A percentile compares a stretch with the other conserved stretches of the same genome.
Conservation (phyloP, 2,797 vertebrate genomes). For the Oryzias sinensis region DNA sequence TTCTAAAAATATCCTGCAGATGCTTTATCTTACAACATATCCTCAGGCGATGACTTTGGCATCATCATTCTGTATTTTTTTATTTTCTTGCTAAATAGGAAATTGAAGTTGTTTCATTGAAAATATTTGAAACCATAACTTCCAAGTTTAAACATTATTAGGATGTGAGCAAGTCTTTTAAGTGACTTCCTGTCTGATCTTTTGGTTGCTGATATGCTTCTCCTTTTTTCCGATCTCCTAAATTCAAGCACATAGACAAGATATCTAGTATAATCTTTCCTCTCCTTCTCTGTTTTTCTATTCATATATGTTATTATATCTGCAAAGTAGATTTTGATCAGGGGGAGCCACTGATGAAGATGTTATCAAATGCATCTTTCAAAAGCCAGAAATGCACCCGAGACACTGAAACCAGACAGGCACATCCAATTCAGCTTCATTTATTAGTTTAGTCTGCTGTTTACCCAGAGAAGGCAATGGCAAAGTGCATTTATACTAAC, state of each 20-base stretch:
- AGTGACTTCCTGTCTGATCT: constrained; percentile 11
- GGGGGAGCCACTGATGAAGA: constrained; percentile 37
- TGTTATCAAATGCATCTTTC: constrained; percentile 29
- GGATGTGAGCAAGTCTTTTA: constrained; percentile 8
- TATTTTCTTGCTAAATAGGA: constrained; percentile 27
- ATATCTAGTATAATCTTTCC: constrained; percentile 11
- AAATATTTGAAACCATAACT: too few species aligned
- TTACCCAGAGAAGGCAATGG: not conserved
- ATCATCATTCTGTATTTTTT: constrained; percentile 20
- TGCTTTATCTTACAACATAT: constrained; percentile 19
- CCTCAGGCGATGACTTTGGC: constrained; percentile 1
- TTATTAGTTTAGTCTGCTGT: constrained; percentile 18
- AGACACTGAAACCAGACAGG: constrained; percentile 12
- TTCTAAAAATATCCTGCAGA: constrained; percentile 23
- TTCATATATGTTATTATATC: constrained; percentile 7
- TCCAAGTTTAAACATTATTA: not conserved
- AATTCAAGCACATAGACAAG: constrained; percentile 26
- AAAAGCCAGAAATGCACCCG: constrained; percentile 23
- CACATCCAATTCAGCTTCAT: constrained; percentile 4
- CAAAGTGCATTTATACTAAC: constrained; percentile 12
- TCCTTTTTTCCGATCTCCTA: constrained; percentile 13
- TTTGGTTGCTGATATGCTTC: constrained; percentile 13
- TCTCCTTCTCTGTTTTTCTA: constrained; percentile 1
- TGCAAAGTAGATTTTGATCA: constrained; percentile 27
- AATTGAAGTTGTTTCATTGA: not conserved